Evolutionary conservation across 2,113 vertebrate species (phyloP).

Genomic region (Nerophis lumbriciformis): DNA sequence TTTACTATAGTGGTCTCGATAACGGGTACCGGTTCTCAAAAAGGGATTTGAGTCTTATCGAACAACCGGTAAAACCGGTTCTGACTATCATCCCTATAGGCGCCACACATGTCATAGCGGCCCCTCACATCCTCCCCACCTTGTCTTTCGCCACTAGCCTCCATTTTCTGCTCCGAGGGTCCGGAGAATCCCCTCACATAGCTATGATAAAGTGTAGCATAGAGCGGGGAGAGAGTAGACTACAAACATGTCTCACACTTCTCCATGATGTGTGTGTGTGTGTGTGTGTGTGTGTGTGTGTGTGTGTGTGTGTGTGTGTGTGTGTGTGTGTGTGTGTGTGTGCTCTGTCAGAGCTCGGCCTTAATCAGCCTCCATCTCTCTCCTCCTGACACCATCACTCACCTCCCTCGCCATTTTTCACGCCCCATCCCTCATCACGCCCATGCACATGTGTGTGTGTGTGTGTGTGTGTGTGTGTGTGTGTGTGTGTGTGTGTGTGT

Average conservation of each 20-base stretch:
- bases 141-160: slow-evolving; percentile 54
- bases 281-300: slow-evolving; percentile 7
- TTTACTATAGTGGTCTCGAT: too few relatives aligned
- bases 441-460: not conserved
- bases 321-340: slow-evolving; percentile 29
- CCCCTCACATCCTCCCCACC: slow-evolving; percentile 6
- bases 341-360: slow-evolving; percentile 58
- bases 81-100: too few relatives aligned
- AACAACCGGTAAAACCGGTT: too few relatives aligned
- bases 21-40: too few relatives aligned
- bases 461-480: slow-evolving; percentile 15
- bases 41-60: too few relatives aligned
- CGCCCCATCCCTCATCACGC: slow-evolving; percentile 24
- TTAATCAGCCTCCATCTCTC: slow-evolving; percentile 66
- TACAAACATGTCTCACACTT: too few relatives aligned
- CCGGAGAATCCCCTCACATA: slow-evolving; percentile 54
- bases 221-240: not conserved
- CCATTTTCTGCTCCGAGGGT: slow-evolving; percentile 70
- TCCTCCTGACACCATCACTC: slow-evolving; percentile 51
- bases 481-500: slow-evolving; percentile 31
- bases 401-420: slow-evolving; percentile 37
- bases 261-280: slow-evolving; percentile 9
- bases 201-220: slow-evolving; percentile 53
- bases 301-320: slow-evolving; percentile 18
- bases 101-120: not conserved